Percentiles rank a stretch among this genome's conserved stretches.
Conservation (phyloP, 2,888 invertebrate species). For the Phytoseiulus persimilis region DNA sequence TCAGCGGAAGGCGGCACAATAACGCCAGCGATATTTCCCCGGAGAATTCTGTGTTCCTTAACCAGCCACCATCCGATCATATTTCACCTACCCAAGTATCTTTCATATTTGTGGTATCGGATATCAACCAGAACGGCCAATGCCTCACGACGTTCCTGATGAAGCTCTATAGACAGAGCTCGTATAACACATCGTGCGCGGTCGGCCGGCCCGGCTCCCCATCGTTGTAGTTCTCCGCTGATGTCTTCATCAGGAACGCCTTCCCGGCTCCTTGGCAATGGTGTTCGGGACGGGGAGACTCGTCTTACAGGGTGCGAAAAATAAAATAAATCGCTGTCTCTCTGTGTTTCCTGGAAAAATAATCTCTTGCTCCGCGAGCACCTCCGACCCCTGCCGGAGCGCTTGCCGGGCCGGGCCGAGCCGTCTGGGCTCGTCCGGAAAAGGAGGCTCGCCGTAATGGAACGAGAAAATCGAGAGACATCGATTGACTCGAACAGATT, state of each 20-base stretch:
- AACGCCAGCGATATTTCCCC: neutral
- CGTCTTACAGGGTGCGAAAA: neutral
- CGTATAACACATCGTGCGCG: neutral
- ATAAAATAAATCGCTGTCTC: constrained; percentile 5
- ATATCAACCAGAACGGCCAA: neutral
- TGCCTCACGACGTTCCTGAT: neutral
- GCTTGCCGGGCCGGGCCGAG: neutral
- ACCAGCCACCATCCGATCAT: neutral
- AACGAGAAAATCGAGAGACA: neutral
- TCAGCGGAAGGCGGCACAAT: neutral
- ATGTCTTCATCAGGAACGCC: neutral
- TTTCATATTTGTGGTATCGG: neutral
- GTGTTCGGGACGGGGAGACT: neutral
- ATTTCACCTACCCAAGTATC: constrained; percentile 5
- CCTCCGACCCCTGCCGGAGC: neutral
- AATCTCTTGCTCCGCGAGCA: neutral
- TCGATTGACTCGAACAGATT: constrained; percentile 5
- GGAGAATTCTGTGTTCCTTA: constrained; percentile 5
- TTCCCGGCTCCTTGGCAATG: neutral
- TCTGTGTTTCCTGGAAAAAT: neutral
- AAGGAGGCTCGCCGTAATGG: neutral
- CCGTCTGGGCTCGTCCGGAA: neutral
- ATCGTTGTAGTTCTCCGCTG: neutral
- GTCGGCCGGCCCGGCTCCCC: neutral
- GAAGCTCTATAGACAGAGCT: neutral